Base-by-base conservation (phyloP, 2,113 vertebrate species). In the Misgurnus mizolepis region DNA sequence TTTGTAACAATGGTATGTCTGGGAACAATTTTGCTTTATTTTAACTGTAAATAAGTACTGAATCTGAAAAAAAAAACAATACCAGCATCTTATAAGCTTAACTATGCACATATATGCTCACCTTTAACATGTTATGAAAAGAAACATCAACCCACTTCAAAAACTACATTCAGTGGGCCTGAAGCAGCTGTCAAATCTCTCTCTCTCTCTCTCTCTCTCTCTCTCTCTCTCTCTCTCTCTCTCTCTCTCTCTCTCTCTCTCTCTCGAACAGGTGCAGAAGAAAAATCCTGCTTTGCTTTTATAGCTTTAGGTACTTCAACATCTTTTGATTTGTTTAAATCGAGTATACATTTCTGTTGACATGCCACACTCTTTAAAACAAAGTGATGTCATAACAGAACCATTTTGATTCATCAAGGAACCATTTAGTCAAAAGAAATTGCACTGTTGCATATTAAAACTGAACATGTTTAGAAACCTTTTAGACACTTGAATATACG, bases 191-290 rank as follows among this genome's bases (percentile, higher is more conserved):
- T 11, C 12, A 75, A n/a, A 15, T 55, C 27, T 58, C 10, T 49
- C 8, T 22, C 22, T 34, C 12, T 34, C 3, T 34, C 1, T 34
- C 1, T 34, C 27, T 34, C 2, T 34, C 27, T 27, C 18, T 50
- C 49, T 12, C 49, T 40, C 50, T 22, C 7, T 50, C 56, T 62
- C 14, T 73, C 47, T 49, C 70, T 22, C 22, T 22, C 22, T 22
- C 22, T 22, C 22, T 22, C 22, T 22, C 22, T 22, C 22, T 22
- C 22, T 22, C 49, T 40, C 50, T 22, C 7, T 50, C 56, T 62
- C 14, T 73, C 47, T 49, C 70, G 50, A 61, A 78, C 67, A 70
- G n/a, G 67, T 39, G 43, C 68, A 39, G 10, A 34, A 70, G 45
- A 3, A 64, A 22, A 27, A 17, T 14, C 17, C 56, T 11, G 7